Conservation (phyloP, 2,797 vertebrate species). For the Gastrophryne carolinensis region DNA sequence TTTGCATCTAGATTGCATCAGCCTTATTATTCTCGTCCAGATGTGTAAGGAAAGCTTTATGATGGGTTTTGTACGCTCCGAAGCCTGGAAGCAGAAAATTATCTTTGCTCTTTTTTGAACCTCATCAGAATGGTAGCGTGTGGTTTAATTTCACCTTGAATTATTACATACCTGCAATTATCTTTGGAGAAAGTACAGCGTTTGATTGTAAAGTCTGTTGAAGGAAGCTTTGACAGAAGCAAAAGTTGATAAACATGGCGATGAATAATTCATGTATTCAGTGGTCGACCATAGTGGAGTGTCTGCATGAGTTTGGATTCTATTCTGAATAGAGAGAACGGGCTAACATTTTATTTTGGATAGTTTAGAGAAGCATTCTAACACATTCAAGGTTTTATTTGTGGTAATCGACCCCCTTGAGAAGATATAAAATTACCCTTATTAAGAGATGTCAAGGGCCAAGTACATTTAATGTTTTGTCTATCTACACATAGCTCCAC, state of each 20-base stretch:
- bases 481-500: no score
- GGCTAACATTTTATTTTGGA: no score
- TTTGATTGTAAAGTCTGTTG: no score
- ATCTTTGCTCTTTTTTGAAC: not conserved
- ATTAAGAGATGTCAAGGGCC: no score
- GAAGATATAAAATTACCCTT: no score
- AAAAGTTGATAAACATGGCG: not conserved
- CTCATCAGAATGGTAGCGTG: not conserved
- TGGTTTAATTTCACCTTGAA: not conserved
- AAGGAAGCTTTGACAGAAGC: not conserved
- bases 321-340: no score
- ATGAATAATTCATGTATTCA: slow-evolving; percentile 3
- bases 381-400: no score
- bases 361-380: no score
- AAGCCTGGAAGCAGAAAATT: not conserved
- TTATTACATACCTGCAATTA: not conserved
- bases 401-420: no score
- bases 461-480: no score
- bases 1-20: slow-evolving; percentile 37
- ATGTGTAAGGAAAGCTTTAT: slow-evolving; percentile 9
- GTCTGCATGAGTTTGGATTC: no score
- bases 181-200: not conserved
- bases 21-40: not conserved
- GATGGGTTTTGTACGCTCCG: not conserved
- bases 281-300: no score